Conservation (phyloP, 92 coral and sea anemone species). For the Desmophyllum pertusum region DNA sequence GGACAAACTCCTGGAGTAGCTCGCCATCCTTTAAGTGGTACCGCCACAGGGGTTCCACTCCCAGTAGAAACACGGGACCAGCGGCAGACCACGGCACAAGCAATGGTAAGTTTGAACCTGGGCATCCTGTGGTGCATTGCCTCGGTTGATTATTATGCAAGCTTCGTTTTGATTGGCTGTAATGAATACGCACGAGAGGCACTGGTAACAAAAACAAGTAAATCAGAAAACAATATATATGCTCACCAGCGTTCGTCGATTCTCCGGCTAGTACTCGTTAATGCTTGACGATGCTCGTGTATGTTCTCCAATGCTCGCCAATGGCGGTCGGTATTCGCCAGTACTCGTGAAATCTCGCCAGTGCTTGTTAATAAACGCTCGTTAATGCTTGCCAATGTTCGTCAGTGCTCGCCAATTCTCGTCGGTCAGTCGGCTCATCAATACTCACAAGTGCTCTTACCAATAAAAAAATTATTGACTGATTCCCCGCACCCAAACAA, state of each 20-base stretch:
- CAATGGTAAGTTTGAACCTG: slow-evolving; percentile 50
- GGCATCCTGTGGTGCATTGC: not conserved
- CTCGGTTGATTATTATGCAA: not conserved
- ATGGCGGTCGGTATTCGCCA: no score
- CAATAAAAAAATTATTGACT: no score
- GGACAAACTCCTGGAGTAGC: slow-evolving; percentile 87
- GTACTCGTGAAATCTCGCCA: no score
- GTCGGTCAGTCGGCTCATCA: no score
- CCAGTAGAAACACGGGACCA: slow-evolving; percentile 91
- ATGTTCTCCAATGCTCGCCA: no score
- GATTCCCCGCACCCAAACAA: not conserved
- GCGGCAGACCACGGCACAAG: slow-evolving; percentile 71
- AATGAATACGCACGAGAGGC: no score
- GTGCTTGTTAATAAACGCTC: no score
- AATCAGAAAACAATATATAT: no score
- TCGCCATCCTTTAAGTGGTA: slow-evolving; percentile 82
- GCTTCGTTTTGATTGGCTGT: not conserved
- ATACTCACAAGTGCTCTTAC: not conserved
- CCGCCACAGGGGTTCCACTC: slow-evolving; percentile 70
- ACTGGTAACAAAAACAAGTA: no score
- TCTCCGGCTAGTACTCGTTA: no score
- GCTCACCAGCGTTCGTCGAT: no score
- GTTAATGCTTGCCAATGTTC: not conserved
- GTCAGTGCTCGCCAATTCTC: not conserved
- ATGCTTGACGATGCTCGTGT: no score